Percentiles rank a stretch among this genome's conserved stretches.
phyloP scores from a whole-genome alignment of 64 coral and sea anemone genomes.

The Montipora sp. region DNA sequence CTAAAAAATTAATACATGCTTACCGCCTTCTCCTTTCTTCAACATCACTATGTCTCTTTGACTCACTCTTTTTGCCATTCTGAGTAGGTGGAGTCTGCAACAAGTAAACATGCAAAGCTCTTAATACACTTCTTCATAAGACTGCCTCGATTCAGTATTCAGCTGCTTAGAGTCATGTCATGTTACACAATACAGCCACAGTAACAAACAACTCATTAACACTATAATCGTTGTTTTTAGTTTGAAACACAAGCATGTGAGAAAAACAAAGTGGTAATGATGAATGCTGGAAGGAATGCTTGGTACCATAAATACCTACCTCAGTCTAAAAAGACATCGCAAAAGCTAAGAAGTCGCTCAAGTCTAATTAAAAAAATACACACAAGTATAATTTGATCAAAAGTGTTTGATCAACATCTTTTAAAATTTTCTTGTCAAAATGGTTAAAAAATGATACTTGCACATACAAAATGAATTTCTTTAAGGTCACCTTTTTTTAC shows the following conservation, averaged over 20 bases:
- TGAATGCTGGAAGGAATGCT: slow-evolving; percentile 8
- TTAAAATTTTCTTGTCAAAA: no score
- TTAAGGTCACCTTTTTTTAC: no score
- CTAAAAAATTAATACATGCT: background rate
- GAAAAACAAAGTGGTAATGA: background rate
- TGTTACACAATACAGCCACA: no score
- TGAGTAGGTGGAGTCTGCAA: slow-evolving; percentile 58
- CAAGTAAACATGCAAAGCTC: background rate
- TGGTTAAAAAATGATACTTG: background rate
- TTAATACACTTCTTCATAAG: background rate
- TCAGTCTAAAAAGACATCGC: slow-evolving; percentile 31
- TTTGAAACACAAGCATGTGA: background rate
- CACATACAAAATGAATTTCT: no score
- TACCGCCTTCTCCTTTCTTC: slow-evolving; percentile 83
- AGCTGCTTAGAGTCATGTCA: no score
- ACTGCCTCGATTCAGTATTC: no score
- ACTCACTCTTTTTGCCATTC: slow-evolving; percentile 79
- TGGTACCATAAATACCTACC: slow-evolving; percentile 59
- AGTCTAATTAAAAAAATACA: slow-evolving; percentile 55
- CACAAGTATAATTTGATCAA: slow-evolving; percentile 35
- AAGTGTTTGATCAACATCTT: background rate
- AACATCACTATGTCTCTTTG: slow-evolving; percentile 65
- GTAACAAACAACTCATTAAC: background rate
- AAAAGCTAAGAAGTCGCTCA: slow-evolving; percentile 61
- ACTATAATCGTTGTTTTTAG: background rate